Conservation (phyloP, 2,888 invertebrate genomes). For the Mongoloraphidia duomilia region DNA sequence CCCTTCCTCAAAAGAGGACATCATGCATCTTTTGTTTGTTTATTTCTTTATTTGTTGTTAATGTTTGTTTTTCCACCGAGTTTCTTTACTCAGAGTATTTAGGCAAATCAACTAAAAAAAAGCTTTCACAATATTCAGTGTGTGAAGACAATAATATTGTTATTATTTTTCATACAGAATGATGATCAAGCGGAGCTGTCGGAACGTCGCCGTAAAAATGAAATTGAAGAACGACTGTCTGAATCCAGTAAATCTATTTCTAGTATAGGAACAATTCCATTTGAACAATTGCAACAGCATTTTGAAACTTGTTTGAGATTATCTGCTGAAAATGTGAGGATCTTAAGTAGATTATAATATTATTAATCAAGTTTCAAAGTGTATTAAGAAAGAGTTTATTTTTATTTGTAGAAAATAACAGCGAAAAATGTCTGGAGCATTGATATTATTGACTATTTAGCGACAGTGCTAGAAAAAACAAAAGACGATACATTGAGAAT, state of each 20-base stretch:
- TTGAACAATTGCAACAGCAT: conserved; percentile 39
- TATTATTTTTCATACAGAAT: too few species aligned
- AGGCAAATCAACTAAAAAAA: too few species aligned
- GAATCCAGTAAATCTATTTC: not conserved
- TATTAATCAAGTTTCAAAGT: not conserved
- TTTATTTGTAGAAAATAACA: conserved; percentile 60
- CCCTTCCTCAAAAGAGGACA: too few species aligned
- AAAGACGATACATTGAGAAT: conserved; percentile 58
- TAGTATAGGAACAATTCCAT: conserved; percentile 26
- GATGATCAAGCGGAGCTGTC: too few species aligned
- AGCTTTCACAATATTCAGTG: too few species aligned
- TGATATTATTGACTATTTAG: conserved; percentile 74
- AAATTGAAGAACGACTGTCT: too few species aligned
- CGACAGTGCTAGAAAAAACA: conserved; percentile 55
- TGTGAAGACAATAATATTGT: too few species aligned
- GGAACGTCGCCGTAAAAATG: too few species aligned
- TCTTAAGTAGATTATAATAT: not conserved
- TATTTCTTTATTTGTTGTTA: too few species aligned
- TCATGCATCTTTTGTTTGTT: too few species aligned
- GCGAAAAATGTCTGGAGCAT: conserved; percentile 80
- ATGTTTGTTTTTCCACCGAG: too few species aligned
- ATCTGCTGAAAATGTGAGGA: conserved; percentile 62
- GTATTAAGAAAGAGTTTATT: not conserved
- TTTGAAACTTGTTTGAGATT: conserved; percentile 62
- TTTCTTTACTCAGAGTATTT: too few species aligned